phyloP scores from a whole-genome alignment of 2,797 vertebrate species.

The Spondyliosoma cantharus region DNA sequence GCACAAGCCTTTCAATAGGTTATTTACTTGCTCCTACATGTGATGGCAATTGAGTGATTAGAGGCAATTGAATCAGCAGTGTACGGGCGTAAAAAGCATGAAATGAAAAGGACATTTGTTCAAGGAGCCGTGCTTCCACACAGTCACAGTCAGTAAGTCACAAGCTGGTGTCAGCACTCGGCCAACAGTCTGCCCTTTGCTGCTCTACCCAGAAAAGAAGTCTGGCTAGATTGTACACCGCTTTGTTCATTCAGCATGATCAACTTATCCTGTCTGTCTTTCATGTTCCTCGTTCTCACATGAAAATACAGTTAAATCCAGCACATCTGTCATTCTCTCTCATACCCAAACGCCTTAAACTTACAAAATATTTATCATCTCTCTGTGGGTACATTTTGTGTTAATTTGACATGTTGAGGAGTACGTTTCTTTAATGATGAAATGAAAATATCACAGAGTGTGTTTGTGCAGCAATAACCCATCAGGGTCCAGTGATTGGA shows the following conservation, averaged over 20 bases:
- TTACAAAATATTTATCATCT: background rate
- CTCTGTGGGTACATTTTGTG: background rate
- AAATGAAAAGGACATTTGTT: conserved; percentile 82
- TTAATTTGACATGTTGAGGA: background rate
- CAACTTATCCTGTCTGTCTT: conserved; percentile 54
- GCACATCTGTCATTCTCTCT: background rate
- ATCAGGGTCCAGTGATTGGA: background rate
- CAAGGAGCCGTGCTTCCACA: conserved; percentile 52
- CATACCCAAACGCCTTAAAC: background rate
- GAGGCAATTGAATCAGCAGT: conserved; percentile 82
- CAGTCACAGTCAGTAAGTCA: conserved; percentile 72
- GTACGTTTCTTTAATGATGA: background rate
- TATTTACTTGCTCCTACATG: conserved; percentile 79
- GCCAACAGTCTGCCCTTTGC: conserved; percentile 58
- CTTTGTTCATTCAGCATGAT: conserved; percentile 59
- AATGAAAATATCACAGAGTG: background rate
- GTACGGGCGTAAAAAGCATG: conserved; percentile 72
- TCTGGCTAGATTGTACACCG: conserved; percentile 38
- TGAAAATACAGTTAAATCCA: conserved; percentile 12
- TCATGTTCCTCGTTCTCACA: conserved; percentile 52
- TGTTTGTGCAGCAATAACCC: background rate
- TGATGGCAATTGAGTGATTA: conserved; percentile 87
- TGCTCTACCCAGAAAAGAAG: conserved; percentile 41
- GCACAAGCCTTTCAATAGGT: conserved; percentile 56
- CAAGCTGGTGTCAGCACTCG: conserved; percentile 66